Base-by-base conservation (phyloP, 2,797 vertebrate species). In the Aeoliscus strigatus region DNA sequence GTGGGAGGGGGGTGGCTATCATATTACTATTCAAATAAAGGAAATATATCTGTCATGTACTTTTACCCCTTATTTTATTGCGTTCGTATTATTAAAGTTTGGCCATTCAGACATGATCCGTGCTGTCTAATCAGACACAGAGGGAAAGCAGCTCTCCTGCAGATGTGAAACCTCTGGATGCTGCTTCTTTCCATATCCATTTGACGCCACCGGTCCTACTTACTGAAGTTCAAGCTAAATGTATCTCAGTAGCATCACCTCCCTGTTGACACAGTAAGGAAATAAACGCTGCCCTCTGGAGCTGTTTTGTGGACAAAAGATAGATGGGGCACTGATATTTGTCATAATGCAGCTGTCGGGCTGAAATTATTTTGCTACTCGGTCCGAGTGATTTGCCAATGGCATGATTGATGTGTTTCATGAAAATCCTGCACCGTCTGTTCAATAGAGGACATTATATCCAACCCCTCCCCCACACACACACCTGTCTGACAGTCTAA, bases 331-430 rank as follows among this genome's bases (percentile, higher is more conserved):
- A 27, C 36, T 47, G 61, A 60, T 66, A 66, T 68, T 63, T 61
- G 60, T 66, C 60, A 74, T 66, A 59, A 66, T 51, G 45, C 37
- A 45, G 57, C 29, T 45, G 32, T 41, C 16, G 24, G 24, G 0
- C 51, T 30, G 44, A 43, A 62, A 54, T 33, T 27, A 58, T 68
- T 63, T 50, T 21, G 34, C 33, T 18, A 51, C 60, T 13, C 3
- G 68, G 69, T 57, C 63, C 56, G 50, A 14, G 41, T 24, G 44
- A 15, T 39, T 38, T 45, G 27, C 21, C 39, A 17, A 33, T 47
- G 59, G 21, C 24, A 27, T 66, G 73, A 81, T 43, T 60, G 73
- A 80, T 72, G 66, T 1, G 11, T 59, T 62, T 71, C 58, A 64
- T 70, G 66, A 71, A 66, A 79, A 66, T 58, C 48, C 54, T 17